Evolutionary conservation across 2,113 vertebrate species (phyloP).

Genomic region (Collichthys lucidus): DNA sequence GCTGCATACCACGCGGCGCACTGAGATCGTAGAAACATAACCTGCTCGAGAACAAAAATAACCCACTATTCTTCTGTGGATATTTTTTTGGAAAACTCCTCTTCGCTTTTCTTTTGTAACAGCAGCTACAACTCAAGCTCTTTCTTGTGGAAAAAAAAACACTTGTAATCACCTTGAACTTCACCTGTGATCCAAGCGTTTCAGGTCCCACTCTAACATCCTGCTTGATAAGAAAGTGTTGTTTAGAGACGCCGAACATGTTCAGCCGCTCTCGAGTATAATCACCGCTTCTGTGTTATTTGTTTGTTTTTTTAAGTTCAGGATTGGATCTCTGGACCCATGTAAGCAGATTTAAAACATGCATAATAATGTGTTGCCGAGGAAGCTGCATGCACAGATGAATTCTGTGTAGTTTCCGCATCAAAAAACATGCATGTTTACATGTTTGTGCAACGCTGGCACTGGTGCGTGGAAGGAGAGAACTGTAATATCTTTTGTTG

Average conservation of each 20-base stretch:
- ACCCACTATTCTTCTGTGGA: neutral
- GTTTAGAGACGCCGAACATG: constrained; percentile 6
- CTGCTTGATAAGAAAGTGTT: constrained; percentile 19
- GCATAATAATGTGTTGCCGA: neutral
- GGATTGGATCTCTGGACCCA: neutral
- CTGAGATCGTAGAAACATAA: constrained; percentile 20
- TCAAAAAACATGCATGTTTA: constrained; percentile 3
- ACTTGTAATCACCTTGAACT: constrained; percentile 54
- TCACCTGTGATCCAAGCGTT: constrained; percentile 38
- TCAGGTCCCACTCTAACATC: constrained; percentile 20
- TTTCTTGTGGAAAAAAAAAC: constrained; percentile 31
- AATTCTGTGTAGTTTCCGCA: neutral
- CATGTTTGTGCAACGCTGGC: constrained; percentile 13
- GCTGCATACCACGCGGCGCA: constrained; percentile 13
- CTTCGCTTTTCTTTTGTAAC: constrained; percentile 2
- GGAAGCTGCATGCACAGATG: neutral
- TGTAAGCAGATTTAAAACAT: too few relatives aligned
- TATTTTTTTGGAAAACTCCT: constrained; percentile 14
- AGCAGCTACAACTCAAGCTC: neutral
- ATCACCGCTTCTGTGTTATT: neutral
- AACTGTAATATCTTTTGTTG: constrained; percentile 63
- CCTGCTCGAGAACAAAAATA: neutral
- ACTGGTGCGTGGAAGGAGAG: neutral
- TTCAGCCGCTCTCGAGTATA: constrained; percentile 8
- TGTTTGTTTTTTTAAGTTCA: neutral